A percentile compares a stretch with the other conserved stretches of the same genome.
Conservation (phyloP, 2,888 invertebrate species). For the Gnatocerus cornutus region DNA sequence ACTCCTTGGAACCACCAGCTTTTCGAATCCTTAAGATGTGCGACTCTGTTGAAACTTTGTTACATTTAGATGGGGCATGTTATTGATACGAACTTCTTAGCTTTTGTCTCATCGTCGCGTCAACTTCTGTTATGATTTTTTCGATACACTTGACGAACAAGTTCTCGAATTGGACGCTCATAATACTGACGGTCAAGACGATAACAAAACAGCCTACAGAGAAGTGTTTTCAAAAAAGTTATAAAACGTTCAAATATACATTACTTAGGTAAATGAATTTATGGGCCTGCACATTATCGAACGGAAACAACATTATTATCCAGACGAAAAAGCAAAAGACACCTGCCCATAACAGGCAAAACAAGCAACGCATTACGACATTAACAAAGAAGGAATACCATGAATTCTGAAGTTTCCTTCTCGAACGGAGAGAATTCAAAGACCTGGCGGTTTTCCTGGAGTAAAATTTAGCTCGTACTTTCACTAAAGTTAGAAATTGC, state of each 20-base stretch:
- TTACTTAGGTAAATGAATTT: conserved; percentile 13
- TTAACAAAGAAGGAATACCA: background rate
- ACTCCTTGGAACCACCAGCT: conserved; percentile 3
- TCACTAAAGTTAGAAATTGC: background rate
- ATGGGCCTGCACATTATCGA: background rate
- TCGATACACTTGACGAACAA: conserved; percentile 6
- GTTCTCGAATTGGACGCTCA: conserved; percentile 5
- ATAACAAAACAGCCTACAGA: conserved; percentile 12
- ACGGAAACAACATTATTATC: background rate
- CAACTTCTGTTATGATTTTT: background rate
- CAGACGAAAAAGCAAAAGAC: conserved; percentile 3
- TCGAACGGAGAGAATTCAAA: too few relatives aligned
- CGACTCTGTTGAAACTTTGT: conserved; percentile 1
- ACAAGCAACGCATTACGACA: background rate
- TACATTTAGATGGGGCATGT: background rate
- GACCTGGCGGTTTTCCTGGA: too few relatives aligned
- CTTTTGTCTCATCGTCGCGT: background rate
- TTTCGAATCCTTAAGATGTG: conserved; percentile 9
- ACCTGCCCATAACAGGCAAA: conserved; percentile 7
- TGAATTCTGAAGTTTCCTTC: background rate
- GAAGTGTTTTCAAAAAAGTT: background rate
- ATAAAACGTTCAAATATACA: background rate
- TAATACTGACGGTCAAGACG: conserved; percentile 9
- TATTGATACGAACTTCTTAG: conserved; percentile 3
- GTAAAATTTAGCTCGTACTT: background rate